Base-by-base conservation (phyloP, 1,140 invertebrate genomes). In the Drosophila mayri region DNA sequence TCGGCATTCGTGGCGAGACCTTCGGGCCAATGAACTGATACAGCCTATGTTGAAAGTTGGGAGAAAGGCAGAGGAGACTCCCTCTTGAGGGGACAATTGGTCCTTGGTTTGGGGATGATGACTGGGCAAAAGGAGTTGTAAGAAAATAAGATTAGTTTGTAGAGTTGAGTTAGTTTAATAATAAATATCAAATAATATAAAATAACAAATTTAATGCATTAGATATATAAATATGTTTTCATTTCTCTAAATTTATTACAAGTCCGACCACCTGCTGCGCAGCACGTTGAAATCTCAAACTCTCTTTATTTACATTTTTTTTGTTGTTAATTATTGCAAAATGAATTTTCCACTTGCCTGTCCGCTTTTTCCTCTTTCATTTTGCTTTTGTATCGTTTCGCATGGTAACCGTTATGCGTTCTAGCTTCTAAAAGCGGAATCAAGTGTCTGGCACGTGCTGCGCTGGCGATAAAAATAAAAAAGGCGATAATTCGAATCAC, bases 1-100 rank as follows among this genome's bases (percentile, higher is more conserved):
- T 63, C 41, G 25, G 44, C 52, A 64, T 62, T 67, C 16, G n/a
- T 72, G 44, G 43, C 59, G 46, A 80, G 81, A 72, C 81, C 32
- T 50, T 32, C 43, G 38, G 76, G 81, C 65, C 81, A 85, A 66
- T 81, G 81, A 84, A 85, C 81, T 59, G 40, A 37, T 65, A 52
- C 44, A 37, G 47, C 65, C 30, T 35, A 41, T 32, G 12, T 52
- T 4, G 32, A 54, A 54, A 35, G 18, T 37, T 16, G 32, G n/a
- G 18, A 37, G 32, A 55, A 55, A 38, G 18, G 14, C 52, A n/a
- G 50, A 25, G 25, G 25, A 25, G 35, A 12, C 30, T 35, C 18
- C 18, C 20, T 22, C 2, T 16, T 9, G 3, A 16, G 5, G 9
- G 50, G 28, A 30, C 25, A 63, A 54, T 30, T 57, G 60, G 20